phyloP scores from a whole-genome alignment of 2,113 vertebrate genomes.

The Numida meleagris region DNA sequence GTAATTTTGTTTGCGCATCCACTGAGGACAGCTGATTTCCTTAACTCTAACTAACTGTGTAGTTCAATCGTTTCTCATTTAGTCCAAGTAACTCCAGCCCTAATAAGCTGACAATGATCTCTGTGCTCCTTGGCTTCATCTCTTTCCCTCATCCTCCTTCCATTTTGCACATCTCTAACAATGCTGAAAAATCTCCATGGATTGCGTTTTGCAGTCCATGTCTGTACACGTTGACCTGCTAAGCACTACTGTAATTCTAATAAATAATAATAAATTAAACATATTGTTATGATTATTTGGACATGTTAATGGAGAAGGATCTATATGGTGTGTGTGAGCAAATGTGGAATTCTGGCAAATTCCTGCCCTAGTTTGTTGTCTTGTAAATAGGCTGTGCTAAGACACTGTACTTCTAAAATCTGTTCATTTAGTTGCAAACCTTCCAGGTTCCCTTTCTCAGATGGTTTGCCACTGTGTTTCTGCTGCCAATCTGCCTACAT shows the following conservation, averaged over 20 bases:
- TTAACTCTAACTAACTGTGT: not conserved
- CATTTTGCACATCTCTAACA: not conserved
- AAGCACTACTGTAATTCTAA: slow-evolving; percentile 16
- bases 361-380: not conserved
- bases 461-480: not conserved
- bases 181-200: not conserved
- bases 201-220: not conserved
- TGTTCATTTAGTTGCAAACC: rapidly evolving
- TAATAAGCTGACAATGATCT: not conserved
- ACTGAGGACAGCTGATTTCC: not conserved
- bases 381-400: not conserved
- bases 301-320: not conserved
- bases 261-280: slow-evolving; percentile 71
- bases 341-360: not conserved
- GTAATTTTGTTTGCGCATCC: not conserved
- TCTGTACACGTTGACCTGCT: not conserved
- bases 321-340: not conserved
- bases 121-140: not conserved
- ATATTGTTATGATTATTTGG: not conserved
- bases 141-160: not conserved
- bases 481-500: not conserved
- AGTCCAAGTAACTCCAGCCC: not conserved
- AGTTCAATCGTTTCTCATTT: not conserved
- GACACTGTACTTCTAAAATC: not conserved
- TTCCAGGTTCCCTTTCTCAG: not conserved